Percentiles rank a stretch among this genome's conserved stretches.
Evolutionary conservation across 64 coral and sea anemone species (phyloP).

Genomic region (Dendrophyllia cribrosa): DNA sequence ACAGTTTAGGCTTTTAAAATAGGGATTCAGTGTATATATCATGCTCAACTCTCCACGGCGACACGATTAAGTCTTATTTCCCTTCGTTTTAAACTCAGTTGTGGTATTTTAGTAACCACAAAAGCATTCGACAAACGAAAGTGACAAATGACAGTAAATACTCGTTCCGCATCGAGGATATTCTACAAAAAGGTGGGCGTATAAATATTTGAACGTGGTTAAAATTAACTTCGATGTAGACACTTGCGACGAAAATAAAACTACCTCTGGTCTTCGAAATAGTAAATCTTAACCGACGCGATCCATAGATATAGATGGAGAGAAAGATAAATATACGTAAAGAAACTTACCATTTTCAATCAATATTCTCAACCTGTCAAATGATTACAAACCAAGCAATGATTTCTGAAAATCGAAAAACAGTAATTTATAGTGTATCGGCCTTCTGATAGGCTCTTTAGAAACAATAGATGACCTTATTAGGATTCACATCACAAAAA

Average conservation of each 20-base stretch:
- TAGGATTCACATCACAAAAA: constrained; percentile 1
- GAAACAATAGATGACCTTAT: constrained; percentile 24
- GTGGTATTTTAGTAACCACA: background rate
- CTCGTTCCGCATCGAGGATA: background rate
- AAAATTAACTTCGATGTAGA: background rate
- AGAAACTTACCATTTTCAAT: constrained; percentile 21
- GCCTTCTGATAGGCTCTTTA: background rate
- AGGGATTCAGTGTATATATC: background rate
- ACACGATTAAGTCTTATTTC: background rate
- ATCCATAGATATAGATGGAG: background rate
- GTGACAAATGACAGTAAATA: background rate
- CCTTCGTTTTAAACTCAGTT: too few relatives aligned
- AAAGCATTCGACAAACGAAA: background rate
- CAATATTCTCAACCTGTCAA: background rate
- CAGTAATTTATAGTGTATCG: background rate
- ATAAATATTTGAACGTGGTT: background rate
- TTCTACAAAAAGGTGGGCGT: background rate
- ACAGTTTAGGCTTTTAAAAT: background rate
- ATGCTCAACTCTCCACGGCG: background rate
- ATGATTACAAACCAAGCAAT: background rate
- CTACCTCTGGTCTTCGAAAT: background rate
- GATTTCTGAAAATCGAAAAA: background rate
- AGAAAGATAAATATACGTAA: background rate
- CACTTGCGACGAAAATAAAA: background rate
- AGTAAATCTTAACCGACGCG: background rate